Conservation (phyloP, 2,888 invertebrate genomes). For the Lordiphosa fenestrarum region DNA sequence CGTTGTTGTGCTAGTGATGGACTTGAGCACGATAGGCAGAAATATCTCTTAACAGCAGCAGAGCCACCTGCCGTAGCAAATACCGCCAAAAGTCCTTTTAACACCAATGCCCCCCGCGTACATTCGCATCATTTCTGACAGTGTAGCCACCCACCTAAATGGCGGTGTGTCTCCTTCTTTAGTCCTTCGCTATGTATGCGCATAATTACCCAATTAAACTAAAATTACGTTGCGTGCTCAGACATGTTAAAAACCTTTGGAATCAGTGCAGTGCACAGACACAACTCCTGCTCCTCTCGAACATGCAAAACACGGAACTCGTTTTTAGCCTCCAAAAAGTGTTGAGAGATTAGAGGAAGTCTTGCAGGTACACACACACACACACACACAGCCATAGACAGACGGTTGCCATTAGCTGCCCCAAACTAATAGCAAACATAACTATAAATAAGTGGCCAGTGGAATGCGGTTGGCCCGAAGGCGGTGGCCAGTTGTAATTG, state of each 20-base stretch:
- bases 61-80: too few relatives aligned
- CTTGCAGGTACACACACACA: neutral
- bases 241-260: slow-evolving; percentile 80
- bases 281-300: neutral
- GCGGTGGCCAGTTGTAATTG: slow-evolving; percentile 64
- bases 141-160: too few relatives aligned
- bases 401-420: slow-evolving; percentile 31
- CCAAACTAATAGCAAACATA: slow-evolving; percentile 56
- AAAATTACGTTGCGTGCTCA: slow-evolving; percentile 81
- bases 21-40: too few relatives aligned
- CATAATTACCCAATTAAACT: slow-evolving; percentile 81
- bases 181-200: slow-evolving; percentile 67
- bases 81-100: too few relatives aligned
- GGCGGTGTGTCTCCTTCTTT: too few relatives aligned
- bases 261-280: slow-evolving; percentile 50
- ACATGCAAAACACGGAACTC: slow-evolving; percentile 50
- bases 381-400: neutral
- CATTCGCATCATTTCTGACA: too few relatives aligned
- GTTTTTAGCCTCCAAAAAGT: slow-evolving; percentile 50
- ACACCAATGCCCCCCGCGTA: too few relatives aligned
- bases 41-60: too few relatives aligned
- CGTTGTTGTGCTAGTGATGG: too few relatives aligned
- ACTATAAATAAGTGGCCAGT: slow-evolving; percentile 66
- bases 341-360: slow-evolving; percentile 40
- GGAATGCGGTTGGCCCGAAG: slow-evolving; percentile 22